Evolutionary conservation across 2,888 invertebrate genomes (phyloP).

Genomic region (Watsonalla cultraria): DNA sequence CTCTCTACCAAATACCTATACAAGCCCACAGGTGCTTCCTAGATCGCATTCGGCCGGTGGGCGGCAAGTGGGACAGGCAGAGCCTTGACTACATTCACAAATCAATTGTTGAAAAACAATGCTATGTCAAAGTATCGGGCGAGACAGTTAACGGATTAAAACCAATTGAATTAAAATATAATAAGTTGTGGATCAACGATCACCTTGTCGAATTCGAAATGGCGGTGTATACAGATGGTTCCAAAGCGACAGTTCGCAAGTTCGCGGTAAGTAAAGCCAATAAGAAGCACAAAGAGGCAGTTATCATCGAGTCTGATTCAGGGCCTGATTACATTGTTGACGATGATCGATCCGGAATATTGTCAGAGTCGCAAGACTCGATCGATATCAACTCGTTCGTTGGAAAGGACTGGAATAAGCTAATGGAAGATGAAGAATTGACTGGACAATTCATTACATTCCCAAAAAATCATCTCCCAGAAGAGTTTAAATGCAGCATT

Average conservation of each 20-base stretch:
- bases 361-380: constrained; percentile 31
- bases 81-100: constrained; percentile 82
- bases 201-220: constrained; percentile 66
- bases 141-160: constrained; percentile 42
- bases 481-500: constrained; percentile 51
- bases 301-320: constrained; percentile 33
- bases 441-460: constrained; percentile 35
- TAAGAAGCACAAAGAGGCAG: constrained; percentile 12
- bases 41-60: constrained; percentile 44
- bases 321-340: constrained; percentile 57
- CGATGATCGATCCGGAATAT: constrained; percentile 21
- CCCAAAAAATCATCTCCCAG: constrained; percentile 22
- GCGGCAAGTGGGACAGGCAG: constrained; percentile 62
- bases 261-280: constrained; percentile 25
- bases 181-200: constrained; percentile 65
- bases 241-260: constrained; percentile 42
- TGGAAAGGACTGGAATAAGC: constrained; percentile 49
- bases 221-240: constrained; percentile 55
- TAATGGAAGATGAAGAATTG: constrained; percentile 43
- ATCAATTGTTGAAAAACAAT: constrained; percentile 77
- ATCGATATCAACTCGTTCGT: constrained; percentile 30
- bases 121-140: constrained; percentile 66
- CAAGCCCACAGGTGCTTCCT: constrained; percentile 82
- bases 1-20: constrained; percentile 81
- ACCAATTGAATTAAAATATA: constrained; percentile 55